Base-by-base conservation (phyloP, 2,797 vertebrate genomes). In the Triplophysa yarkandensis region DNA sequence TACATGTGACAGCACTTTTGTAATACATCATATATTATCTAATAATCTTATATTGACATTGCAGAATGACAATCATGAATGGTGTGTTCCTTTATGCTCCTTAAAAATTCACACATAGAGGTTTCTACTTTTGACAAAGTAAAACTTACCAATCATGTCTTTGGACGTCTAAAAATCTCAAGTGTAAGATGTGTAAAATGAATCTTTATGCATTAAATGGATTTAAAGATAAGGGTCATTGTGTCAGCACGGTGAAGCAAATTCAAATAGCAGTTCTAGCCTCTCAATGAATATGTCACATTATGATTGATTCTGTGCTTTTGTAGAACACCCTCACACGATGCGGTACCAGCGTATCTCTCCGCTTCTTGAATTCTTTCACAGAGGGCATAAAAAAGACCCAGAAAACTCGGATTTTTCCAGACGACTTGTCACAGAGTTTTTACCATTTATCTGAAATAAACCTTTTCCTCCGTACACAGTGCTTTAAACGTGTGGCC, bases 371-470 rank as follows among this genome's bases (percentile, higher is more conserved):
- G 43, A 21, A 60, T 60, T 80, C 23, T 30, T 39, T 58, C 21
- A 74, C 30, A 10, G 5, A 61, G 21, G 55, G 30, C 23, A 76
- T 46, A 68, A 54, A 41, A 44, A 52, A 27, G 14, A 13, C 3
- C 81, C 82, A 58, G 79, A 86, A 83, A 83, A 72, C 68, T 80
- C 9, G 82, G 68, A 55, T 80, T 86, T 86, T 86, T 87, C 68
- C 76, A 67, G 65, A 74, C 25, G 62, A 52, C 71, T 71, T 72
- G 79, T 81, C 78, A 27, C 8, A 78, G 60, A 63, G 76, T 74
- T 76, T 68, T 75, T 74, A 80, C 68, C 69, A 69, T 76, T 67
- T 80, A 77, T 79, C 79, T 82, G 68, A 82, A 86, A 86, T 30
- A 10, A 36, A 36, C 8, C 34, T 36, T 36, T 10, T 10, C 34